phyloP scores from a whole-genome alignment of 1,140 invertebrate genomes.

The Episyrphus balteatus region DNA sequence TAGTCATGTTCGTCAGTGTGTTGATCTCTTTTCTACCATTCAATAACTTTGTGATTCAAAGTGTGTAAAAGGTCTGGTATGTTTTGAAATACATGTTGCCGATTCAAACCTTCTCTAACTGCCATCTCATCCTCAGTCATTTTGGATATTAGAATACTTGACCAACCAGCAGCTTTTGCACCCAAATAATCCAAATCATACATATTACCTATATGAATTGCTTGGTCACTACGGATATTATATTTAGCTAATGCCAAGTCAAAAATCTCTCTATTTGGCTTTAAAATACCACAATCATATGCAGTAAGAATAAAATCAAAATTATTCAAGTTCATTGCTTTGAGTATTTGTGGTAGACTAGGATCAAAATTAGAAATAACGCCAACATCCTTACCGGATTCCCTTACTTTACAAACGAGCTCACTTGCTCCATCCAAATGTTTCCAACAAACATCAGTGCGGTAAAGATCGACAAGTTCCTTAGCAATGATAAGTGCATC shows the following conservation, averaged over 20 bases:
- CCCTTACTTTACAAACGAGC: slow-evolving; percentile 16
- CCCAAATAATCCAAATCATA: slow-evolving; percentile 62
- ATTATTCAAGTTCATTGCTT: slow-evolving; percentile 16
- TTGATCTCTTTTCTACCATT: too few species aligned
- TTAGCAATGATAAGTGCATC: slow-evolving; percentile 9
- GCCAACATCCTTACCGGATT: slow-evolving; percentile 21
- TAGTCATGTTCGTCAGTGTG: too few species aligned
- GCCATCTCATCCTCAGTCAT: neutral
- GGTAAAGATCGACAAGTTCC: slow-evolving; percentile 14
- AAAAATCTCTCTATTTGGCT: slow-evolving; percentile 25
- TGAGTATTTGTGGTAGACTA: slow-evolving; percentile 15
- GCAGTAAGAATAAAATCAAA: slow-evolving; percentile 33
- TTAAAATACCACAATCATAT: slow-evolving; percentile 26
- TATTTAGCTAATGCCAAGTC: slow-evolving; percentile 11
- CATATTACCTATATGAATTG: slow-evolving; percentile 75
- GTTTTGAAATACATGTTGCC: too few species aligned
- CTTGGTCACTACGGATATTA: slow-evolving; percentile 42
- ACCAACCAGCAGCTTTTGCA: slow-evolving; percentile 62
- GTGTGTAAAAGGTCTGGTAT: too few species aligned
- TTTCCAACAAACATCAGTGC: slow-evolving; percentile 19
- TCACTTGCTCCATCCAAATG: slow-evolving; percentile 17
- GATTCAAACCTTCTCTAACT: too few species aligned
- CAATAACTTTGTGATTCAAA: too few species aligned
- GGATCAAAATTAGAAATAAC: slow-evolving; percentile 34
- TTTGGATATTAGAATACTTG: slow-evolving; percentile 40